phyloP scores from a whole-genome alignment of 2,888 invertebrate species.

The Acanthosepion pharaonis region DNA sequence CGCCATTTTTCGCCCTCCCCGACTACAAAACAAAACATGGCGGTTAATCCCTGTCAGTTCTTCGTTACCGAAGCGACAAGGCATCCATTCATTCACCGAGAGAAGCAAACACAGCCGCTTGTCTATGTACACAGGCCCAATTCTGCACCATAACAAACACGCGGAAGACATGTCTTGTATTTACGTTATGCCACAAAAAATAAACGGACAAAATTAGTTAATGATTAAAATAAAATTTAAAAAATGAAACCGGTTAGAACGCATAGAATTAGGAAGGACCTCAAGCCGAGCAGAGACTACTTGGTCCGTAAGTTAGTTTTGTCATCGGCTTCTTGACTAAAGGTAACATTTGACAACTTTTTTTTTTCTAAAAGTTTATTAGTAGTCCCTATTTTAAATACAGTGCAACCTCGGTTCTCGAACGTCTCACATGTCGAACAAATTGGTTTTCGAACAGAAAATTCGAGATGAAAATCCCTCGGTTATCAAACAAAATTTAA shows the following conservation, averaged over 20 bases:
- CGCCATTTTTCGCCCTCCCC: not conserved
- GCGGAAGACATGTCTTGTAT: not conserved
- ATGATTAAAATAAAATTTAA: not conserved
- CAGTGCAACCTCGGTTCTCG: too few relatives aligned
- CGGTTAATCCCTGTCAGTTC: not conserved
- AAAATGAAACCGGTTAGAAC: not conserved
- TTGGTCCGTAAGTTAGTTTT: too few relatives aligned
- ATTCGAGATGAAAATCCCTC: too few relatives aligned
- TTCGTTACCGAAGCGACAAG: not conserved
- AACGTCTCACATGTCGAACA: too few relatives aligned
- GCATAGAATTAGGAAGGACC: not conserved
- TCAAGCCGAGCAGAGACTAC: not conserved
- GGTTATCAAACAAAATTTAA: too few relatives aligned
- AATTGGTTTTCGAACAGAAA: too few relatives aligned
- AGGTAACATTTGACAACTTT: too few relatives aligned
- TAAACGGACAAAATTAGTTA: not conserved
- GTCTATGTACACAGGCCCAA: not conserved
- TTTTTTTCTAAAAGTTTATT: too few relatives aligned
- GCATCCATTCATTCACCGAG: not conserved
- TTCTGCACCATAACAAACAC: not conserved
- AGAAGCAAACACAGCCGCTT: slow-evolving; percentile 14
- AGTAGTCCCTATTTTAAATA: too few relatives aligned
- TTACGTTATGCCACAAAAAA: not conserved
- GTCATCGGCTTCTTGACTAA: too few relatives aligned
- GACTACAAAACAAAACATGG: slow-evolving; percentile 33